A percentile compares a stretch with the other conserved stretches of the same genome.
phyloP scores from a whole-genome alignment of 1,140 invertebrate species.

The Anastrepha ludens region DNA sequence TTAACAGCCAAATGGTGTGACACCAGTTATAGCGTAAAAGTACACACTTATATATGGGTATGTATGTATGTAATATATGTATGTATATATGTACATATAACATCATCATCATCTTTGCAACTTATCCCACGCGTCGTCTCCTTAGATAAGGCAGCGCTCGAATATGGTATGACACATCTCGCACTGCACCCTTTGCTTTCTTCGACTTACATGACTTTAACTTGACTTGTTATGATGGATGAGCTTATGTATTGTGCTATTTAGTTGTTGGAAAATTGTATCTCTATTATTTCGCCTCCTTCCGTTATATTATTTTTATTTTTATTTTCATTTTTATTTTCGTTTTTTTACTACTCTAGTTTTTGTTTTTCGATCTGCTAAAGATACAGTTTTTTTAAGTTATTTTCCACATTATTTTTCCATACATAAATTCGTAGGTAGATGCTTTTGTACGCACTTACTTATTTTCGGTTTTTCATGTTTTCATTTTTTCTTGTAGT shows the following conservation, averaged over 20 bases:
- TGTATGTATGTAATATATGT: background rate
- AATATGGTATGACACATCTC: background rate
- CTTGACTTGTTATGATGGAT: slow-evolving; percentile 39
- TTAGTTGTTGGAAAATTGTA: background rate
- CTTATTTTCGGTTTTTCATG: background rate
- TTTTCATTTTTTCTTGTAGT: background rate
- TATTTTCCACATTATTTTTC: background rate
- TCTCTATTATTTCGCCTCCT: slow-evolving; percentile 12
- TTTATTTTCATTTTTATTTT: background rate
- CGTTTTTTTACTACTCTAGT: background rate
- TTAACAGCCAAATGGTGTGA: slow-evolving; percentile 26
- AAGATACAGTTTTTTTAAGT: too few species aligned
- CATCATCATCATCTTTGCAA: background rate
- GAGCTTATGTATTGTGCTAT: background rate
- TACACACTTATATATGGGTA: background rate
- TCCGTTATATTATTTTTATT: background rate
- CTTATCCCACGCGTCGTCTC: background rate
- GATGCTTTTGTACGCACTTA: background rate
- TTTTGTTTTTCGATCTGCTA: background rate
- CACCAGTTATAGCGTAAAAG: background rate
- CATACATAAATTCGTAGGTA: too few species aligned
- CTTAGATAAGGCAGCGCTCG: background rate
- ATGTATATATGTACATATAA: background rate
- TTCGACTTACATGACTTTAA: background rate
- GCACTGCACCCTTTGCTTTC: background rate